These are phyloP conservation scores for Pandemis heparana DNA, from an alignment of 2,888 invertebrate genomes.

Conservation along the genomic window DNA sequence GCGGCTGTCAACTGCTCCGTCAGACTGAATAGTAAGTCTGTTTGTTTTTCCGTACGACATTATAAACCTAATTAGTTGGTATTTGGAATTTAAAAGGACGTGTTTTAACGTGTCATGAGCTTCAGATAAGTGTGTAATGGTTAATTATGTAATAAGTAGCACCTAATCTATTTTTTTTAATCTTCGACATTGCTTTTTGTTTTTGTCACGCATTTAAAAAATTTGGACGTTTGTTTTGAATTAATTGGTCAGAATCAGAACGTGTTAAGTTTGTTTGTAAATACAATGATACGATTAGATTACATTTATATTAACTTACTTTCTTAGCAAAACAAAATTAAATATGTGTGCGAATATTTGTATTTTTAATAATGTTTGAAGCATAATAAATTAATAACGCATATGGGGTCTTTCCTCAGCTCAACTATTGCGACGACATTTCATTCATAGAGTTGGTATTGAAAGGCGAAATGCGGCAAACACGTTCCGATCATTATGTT, in stretches of 20 bases:
- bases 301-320: no score
- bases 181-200: no score
- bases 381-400: background rate
- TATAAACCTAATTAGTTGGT: conserved; percentile 36
- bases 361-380: no score
- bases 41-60: conserved; percentile 40
- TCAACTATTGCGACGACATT: background rate
- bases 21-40: conserved; percentile 67
- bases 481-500: conserved; percentile 17
- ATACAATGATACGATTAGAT: no score
- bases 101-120: background rate
- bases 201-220: no score
- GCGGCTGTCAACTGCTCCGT: conserved; percentile 81
- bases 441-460: conserved; percentile 6
- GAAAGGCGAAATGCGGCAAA: background rate
- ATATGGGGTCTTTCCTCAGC: background rate
- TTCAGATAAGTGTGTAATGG: background rate
- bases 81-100: conserved; percentile 4
- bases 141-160: background rate
- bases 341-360: no score
- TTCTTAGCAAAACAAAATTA: no score
- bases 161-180: no score
- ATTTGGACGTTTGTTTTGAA: no score
- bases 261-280: no score
- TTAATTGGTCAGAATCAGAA: no score